Evolutionary conservation across 2,797 vertebrate genomes (phyloP), one percentile per base, ranked within the genome.

Genomic region (Babyrousa celebensis): DNA sequence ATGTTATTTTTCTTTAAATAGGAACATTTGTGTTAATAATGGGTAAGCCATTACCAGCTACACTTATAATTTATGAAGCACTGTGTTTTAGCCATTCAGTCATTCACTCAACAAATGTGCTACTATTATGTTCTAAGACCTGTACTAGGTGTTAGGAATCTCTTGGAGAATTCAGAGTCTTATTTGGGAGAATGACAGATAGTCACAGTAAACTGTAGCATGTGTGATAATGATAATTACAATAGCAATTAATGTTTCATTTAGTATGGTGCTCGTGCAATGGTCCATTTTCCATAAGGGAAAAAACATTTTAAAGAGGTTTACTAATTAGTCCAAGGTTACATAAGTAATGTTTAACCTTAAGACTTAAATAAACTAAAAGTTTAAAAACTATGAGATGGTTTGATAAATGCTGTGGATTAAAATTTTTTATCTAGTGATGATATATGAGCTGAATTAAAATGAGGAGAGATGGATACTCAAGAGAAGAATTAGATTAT

Each of bases 301-400:
- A 67, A 91, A 93, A 92, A 95, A 20, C 16, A 85, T 74, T 89
- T 86, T 68, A 72, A 86, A 89, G 14, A 87, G 29, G 52, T 54
- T 89, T 72, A 70, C 36, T 60, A 82, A 94, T 74, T 72, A 89
- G 56, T 56, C 21, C 21, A 91, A 32, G 23, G 25, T 48, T 77
- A 56, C 54, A 83, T 6, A 84, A 20, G 65, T 32, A 87, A 48
- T 88, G 12, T 85, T 88, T 60, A 71, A 89, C 87, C 62, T 15
- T 5, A 84, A 43, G 75, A 60, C 2, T 91, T 56, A 65, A 7
- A 18, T n/a, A 89, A 77, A 86, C 40, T n/a, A 85, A 77, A 67
- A n/a, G 43, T 15, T 75, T 75, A 43, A 8, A 25, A 67, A 58
- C 23, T 56, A 84, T 83, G 20, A 14, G 79, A 91, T 68, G 29